Evolutionary conservation across 2,888 invertebrate genomes (phyloP), one percentile per base, ranked within the genome.

Genomic region (Eristalis intricaria): DNA sequence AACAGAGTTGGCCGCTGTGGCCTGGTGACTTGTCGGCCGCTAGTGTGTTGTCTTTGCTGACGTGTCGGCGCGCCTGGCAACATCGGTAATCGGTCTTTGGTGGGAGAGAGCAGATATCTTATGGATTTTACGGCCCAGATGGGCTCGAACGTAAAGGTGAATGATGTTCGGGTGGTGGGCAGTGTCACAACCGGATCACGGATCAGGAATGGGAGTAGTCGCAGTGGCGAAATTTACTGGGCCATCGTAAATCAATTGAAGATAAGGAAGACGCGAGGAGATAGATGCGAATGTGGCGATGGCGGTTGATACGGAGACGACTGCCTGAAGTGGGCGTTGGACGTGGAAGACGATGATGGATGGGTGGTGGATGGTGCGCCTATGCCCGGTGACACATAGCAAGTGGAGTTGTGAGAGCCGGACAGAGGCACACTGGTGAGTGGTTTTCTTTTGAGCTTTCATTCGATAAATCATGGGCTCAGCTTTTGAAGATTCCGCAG

Each of bases 81-180:
- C 74, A 60, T 65, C 61, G 85, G 69, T 81, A 61, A 75, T 86
- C 65, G 83, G 70, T 70, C 77, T 78, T 86, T 86, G 78, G 86
- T 78, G 75, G 78, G 78, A 69, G 82, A 79, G 69, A 77, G 38
- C 35, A 80, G 68, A 81, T 86, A 87, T 87, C 84, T 87, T 84
- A 80, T 84, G 87, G 83, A 80, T 87, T 87, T 73, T 68, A 84
- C 50, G 66, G 79, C 69, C 69, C 80, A 87, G 84, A 78, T 87
- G 76, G 66, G 73, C 76, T 68, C 76, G 66, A 87, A 84, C 78
- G 73, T 84, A 79, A 87, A 87, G 87, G 87, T 87, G 83, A 87
- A 87, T 87, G 87, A 87, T 87, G 87, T 86, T 78, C 65, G 61
- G 70, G 63, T 61, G 38, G 38, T 63, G 83, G 68, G 71, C 75